Evolutionary conservation across 2,113 vertebrate species (phyloP), one percentile per base, ranked within the genome.

Genomic region (Gallinago media): DNA sequence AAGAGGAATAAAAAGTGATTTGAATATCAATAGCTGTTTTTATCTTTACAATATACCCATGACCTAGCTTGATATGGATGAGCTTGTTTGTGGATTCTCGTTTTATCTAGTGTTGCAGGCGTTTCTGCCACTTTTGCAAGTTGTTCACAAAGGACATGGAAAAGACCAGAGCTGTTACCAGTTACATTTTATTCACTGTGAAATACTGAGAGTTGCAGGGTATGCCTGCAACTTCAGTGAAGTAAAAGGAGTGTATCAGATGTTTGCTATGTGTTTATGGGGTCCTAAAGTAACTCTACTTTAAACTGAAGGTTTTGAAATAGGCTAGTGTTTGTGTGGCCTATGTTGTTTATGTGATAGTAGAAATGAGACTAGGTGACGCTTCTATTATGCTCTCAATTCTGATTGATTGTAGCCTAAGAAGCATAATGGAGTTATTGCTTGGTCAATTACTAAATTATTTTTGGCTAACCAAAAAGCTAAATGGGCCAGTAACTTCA

Each of bases 1-100:
- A 15, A 73, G 92, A 94, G 92, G 82, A 96, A 89, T 80, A 80
- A 89, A 93, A 93, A 81, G 62, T 92, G 89, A 91, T 80, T 90
- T 92, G 75, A 67, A 80, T 96, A 68, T 95, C 94, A 93, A 74
- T 93, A 40, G 29, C 40, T 31, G 21, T 80, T 73, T 94, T 91
- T 96, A 93, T 96, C 72, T 93, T 93, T 75, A 58, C 31, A 55
- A 4, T 56, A 94, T 77, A 93, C 66, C 65, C 42, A 2, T 78
- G 92, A 96, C 94, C 93, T 92, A 88, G 58, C 17, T 85, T 91
- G 86, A 6, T 94, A 34, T 54, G 62, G 58, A 63, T 61, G 78
- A 67, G 71, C 44, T 96, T 85, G 77, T 77, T 91, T 92, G 80
- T 85, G n/a, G 74, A 50, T 85, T 89, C 11, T 88, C 26, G 22